Base-by-base conservation (phyloP, 2,113 vertebrate genomes). In the Phyllostomus discolor region DNA sequence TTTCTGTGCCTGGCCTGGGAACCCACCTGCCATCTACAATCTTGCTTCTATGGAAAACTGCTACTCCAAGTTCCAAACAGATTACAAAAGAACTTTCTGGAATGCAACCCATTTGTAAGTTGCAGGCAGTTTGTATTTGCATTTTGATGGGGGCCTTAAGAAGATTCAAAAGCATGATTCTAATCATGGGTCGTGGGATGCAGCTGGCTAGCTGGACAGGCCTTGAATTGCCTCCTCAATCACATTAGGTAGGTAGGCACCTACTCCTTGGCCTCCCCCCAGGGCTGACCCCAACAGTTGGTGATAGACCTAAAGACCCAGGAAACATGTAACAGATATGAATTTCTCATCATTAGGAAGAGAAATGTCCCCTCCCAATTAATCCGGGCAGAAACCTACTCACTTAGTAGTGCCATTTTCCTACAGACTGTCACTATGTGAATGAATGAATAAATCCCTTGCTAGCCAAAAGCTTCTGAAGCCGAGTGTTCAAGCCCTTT, bases 81-180 rank as follows among this genome's bases (percentile, higher is more conserved):
- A 95, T 95, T 88, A 95, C 88, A 96, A 96, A 97, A 82, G 96
- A 96, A 94, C 94, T 91, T 97, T 98, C 88, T 96, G 92, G 95
- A 97, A 97, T 94, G 88, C 33, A 80, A 93, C 24, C 83, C 64
- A 41, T 91, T 94, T 88, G 90, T 95, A 93, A 97, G 28, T 93
- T 54, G 10, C 50, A 84, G 72, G 79, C 85, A 75, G 95, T 94
- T 80, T 76, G 88, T 83, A 97, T 94, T 97, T 97, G 94, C 91
- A 96, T 97, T 97, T 97, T 96, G 97, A 97, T 79, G 83, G 69
- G 91, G 66, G 16, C 28, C 82, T 95, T 91, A 80, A 92, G 92
- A 92, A 89, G 82, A 19, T 86, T 79, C 91, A 83, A 64, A 87
- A 50, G 17, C 76, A 59, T 43, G 64, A 96, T 95, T 88, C 33